Evolutionary conservation across 2,888 invertebrate species (phyloP).

Genomic region (Aphelenchoides bicaudatus): DNA sequence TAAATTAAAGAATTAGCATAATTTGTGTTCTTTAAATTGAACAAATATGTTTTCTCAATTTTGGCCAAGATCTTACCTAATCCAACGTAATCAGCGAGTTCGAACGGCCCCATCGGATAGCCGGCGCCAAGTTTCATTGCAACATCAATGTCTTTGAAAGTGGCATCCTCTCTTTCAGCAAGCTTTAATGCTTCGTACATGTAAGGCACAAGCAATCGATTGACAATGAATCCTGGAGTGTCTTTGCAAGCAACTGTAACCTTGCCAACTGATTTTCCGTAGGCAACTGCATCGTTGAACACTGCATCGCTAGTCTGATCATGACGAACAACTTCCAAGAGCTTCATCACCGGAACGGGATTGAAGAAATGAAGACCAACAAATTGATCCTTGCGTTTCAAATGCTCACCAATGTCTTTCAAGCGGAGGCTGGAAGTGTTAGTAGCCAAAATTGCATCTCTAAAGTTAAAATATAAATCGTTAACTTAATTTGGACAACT

Average conservation of each 20-base stretch:
- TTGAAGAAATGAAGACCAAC: slow-evolving; percentile 88
- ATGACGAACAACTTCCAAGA: slow-evolving; percentile 75
- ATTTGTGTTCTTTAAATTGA: no score
- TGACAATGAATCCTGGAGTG: slow-evolving; percentile 76
- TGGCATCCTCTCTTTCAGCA: slow-evolving; percentile 64
- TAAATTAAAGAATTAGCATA: slow-evolving; percentile 76
- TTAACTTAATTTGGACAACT: not conserved
- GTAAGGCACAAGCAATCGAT: slow-evolving; percentile 79
- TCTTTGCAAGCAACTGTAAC: slow-evolving; percentile 68
- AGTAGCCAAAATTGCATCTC: slow-evolving; percentile 72
- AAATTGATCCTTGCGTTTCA: slow-evolving; percentile 69
- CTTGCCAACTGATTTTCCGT: slow-evolving; percentile 79
- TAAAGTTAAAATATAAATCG: slow-evolving; percentile 30
- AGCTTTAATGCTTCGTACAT: slow-evolving; percentile 76
- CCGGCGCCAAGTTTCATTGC: slow-evolving; percentile 86
- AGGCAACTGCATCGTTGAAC: slow-evolving; percentile 71
- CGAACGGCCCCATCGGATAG: slow-evolving; percentile 85
- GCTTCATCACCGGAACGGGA: slow-evolving; percentile 80
- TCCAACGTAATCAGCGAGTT: slow-evolving; percentile 74
- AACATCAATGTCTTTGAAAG: slow-evolving; percentile 74
- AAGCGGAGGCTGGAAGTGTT: slow-evolving; percentile 85
- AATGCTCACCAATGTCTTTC: slow-evolving; percentile 74
- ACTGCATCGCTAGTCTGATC: slow-evolving; percentile 75
- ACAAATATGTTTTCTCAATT: no score
- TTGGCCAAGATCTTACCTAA: no score